Percentiles rank a stretch among this genome's conserved stretches.
Conservation (phyloP, 2,113 vertebrate species). For the Arothron firmamentum region DNA sequence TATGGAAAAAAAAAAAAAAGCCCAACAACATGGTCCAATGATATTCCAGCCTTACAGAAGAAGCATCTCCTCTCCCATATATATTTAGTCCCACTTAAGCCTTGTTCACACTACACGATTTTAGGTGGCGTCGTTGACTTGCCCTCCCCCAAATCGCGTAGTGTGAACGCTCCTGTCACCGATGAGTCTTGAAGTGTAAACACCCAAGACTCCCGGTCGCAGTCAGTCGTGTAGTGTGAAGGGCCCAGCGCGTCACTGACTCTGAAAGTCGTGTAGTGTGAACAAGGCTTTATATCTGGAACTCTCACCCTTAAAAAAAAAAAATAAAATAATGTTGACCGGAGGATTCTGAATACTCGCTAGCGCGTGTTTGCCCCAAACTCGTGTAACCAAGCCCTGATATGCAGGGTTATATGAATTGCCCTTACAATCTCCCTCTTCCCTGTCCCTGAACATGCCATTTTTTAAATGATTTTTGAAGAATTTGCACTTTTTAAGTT, state of each 20-base stretch:
- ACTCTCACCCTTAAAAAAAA: constrained; percentile 71
- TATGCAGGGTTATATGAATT: constrained; percentile 57
- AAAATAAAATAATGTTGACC: constrained; percentile 8
- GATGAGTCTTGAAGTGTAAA: too few species aligned
- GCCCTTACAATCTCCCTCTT: constrained; percentile 71
- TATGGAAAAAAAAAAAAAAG: constrained; percentile 75
- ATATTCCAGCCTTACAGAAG: constrained; percentile 91
- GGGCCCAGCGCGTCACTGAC: too few species aligned
- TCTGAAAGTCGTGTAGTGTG: too few species aligned
- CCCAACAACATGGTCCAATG: constrained; percentile 80
- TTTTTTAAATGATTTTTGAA: constrained; percentile 73
- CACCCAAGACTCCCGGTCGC: too few species aligned
- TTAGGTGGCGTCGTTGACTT: too few species aligned
- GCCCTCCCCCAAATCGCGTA: too few species aligned
- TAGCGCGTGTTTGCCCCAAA: constrained; percentile 56
- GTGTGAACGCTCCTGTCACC: too few species aligned
- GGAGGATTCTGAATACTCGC: constrained; percentile 61
- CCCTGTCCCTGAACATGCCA: constrained; percentile 70
- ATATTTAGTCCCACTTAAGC: constrained; percentile 20
- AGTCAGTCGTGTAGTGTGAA: too few species aligned
- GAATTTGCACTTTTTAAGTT: constrained; percentile 79
- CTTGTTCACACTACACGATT: too few species aligned
- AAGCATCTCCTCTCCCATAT: constrained; percentile 79
- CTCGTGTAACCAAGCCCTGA: constrained; percentile 47
- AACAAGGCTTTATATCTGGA: constrained; percentile 30